Conservation (phyloP, 2,888 invertebrate genomes). For the Gymnoscelis rufifasciata region DNA sequence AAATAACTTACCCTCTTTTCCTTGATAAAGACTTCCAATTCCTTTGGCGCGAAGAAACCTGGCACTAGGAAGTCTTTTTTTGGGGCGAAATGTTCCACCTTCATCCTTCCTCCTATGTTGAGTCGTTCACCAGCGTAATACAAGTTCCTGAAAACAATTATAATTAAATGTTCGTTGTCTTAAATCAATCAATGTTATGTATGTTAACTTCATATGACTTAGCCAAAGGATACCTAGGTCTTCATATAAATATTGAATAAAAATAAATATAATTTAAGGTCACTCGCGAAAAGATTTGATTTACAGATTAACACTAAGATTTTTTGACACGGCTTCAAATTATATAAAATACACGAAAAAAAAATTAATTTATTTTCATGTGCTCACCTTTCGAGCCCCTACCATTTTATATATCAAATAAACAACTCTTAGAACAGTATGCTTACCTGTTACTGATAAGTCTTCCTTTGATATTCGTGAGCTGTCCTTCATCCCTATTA, state of each 20-base stretch:
- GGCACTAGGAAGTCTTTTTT: conserved; percentile 89
- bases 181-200: too few relatives aligned
- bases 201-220: too few relatives aligned
- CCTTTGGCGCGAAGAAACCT: conserved; percentile 81
- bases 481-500: conserved; percentile 85
- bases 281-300: too few relatives aligned
- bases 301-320: too few relatives aligned
- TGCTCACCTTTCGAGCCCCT: too few relatives aligned
- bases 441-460: conserved; percentile 86
- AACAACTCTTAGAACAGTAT: neutral
- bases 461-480: conserved; percentile 85
- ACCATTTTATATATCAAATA: conserved; percentile 31
- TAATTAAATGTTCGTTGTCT: too few relatives aligned
- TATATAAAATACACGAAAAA: too few relatives aligned
- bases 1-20: conserved; percentile 56
- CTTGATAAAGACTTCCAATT: conserved; percentile 62
- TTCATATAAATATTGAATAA: too few relatives aligned
- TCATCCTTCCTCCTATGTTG: conserved; percentile 80
- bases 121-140: conserved; percentile 82
- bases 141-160: conserved; percentile 81
- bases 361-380: too few relatives aligned
- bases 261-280: too few relatives aligned
- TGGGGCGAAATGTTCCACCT: conserved; percentile 82
- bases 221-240: too few relatives aligned
- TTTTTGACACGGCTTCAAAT: too few relatives aligned